These are phyloP conservation scores for Ellobium chinense DNA, from an alignment of 2,888 invertebrate species.

Conservation along the genomic window DNA sequence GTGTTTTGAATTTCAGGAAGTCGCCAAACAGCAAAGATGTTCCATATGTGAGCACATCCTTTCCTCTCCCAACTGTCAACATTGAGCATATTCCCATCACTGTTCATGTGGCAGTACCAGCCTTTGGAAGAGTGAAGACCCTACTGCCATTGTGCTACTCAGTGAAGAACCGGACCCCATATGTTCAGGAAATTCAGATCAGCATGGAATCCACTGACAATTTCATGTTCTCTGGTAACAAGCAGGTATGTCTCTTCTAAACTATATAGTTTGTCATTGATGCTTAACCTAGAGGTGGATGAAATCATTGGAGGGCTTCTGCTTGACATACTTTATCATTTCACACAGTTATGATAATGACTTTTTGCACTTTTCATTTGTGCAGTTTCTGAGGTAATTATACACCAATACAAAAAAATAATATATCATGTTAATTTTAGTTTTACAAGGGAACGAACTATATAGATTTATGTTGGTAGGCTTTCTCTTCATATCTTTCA, in stretches of 20 bases:
- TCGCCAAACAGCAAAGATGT: slow-evolving; percentile 50
- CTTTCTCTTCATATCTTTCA: no score
- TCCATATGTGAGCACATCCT: slow-evolving; percentile 70
- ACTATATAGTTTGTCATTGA: no score
- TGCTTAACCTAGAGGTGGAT: no score
- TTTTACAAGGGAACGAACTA: no score
- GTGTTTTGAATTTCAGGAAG: no score
- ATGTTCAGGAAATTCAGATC: slow-evolving; percentile 86
- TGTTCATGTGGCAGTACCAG: slow-evolving; percentile 81
- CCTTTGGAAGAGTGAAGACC: slow-evolving; percentile 85
- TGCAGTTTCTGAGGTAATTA: no score
- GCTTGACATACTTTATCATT: no score
- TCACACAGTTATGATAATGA: neutral
- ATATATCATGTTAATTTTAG: no score
- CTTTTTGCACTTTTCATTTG: no score
- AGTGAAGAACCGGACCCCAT: slow-evolving; percentile 86
- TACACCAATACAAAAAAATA: no score
- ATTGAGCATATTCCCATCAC: slow-evolving; percentile 78
- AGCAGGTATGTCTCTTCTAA: slow-evolving; percentile 85
- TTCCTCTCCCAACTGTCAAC: slow-evolving; percentile 75
- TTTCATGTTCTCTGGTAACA: slow-evolving; percentile 97
- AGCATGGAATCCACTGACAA: slow-evolving; percentile 91
- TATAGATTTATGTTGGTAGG: no score
- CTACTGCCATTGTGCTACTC: slow-evolving; percentile 80
- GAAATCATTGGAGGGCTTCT: no score